Base-by-base conservation (phyloP, 2,888 invertebrate genomes). In the Pimpla rufipes region DNA sequence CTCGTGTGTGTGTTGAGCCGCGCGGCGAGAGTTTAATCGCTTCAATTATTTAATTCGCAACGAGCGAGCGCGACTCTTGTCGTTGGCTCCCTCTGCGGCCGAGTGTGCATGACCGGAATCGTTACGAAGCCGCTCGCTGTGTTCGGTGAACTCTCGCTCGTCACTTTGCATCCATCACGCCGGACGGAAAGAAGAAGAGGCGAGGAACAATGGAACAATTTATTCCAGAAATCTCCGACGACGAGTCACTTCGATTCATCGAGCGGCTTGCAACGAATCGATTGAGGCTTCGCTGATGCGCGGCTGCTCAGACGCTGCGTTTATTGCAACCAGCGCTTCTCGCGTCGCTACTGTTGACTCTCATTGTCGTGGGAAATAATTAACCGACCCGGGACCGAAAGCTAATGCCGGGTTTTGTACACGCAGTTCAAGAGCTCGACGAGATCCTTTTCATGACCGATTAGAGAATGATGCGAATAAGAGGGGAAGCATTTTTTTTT, bases 31-130 rank as follows among this genome's bases (percentile, higher is more conserved):
- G 80, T 37, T 83, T 80, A 80, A 83, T 83, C 77, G 80, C 57
- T 74, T 77, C 83, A 83, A 83, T 83, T 83, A 83, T 77, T 80
- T 83, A 74, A 83, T 83, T 80, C 80, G 80, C 81, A 73, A 74
- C 73, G 73, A 59, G 23, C 73, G 73, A 68, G 62, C 80, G 40
- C 57, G 59, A 18, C 68, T 23, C 47, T 23, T 55, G 55, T 37
- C 18, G 37, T n/a, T n/a, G 29, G 35, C 13, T 42, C 18, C 10
- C 35, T 42, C 10, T 2, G 7, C 23, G 23, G 29, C 5, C 29
- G 29, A 29, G 29, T 37, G 29, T 35, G 37, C 37, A 16, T 37
- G 37, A 6, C 8, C 18, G 35, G 21, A 66, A 66, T 66, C 42
- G 13, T 42, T 42, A 45, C 18, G 66, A 66, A 29, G 3, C 29